Conservation (phyloP, 1,140 invertebrate genomes). For the Brachionus angularis region DNA sequence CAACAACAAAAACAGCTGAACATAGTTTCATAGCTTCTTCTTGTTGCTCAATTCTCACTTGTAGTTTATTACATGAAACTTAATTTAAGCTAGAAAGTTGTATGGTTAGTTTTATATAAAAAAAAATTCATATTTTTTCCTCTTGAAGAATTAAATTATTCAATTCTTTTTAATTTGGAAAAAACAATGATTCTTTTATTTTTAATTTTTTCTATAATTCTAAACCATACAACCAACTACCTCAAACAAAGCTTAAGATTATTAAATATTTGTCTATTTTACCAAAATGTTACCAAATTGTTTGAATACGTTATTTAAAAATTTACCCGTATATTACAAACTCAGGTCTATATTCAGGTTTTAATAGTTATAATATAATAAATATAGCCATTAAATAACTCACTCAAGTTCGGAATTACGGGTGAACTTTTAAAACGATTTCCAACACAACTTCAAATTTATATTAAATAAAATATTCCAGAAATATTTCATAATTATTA, state of each 20-base stretch:
- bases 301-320: conserved; percentile 12
- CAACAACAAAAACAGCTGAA: no score
- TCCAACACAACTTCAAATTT: no score
- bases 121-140: background rate
- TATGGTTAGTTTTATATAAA: conserved; percentile 35
- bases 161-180: no score
- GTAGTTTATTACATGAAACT: background rate
- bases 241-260: conserved; percentile 18
- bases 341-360: conserved; percentile 39
- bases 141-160: no score
- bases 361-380: conserved; percentile 16
- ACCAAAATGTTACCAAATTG: no score
- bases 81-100: conserved; percentile 44
- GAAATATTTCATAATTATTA: no score
- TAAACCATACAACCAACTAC: conserved; percentile 45
- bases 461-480: no score
- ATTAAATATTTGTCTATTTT: background rate
- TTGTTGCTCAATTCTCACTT: background rate
- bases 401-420: conserved; percentile 43
- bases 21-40: background rate
- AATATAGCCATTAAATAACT: conserved; percentile 29
- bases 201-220: conserved; percentile 2
- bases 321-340: conserved; percentile 43
- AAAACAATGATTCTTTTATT: no score
- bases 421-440: conserved; percentile 43